Percentiles rank a stretch among this genome's conserved stretches.
phyloP scores from a whole-genome alignment of 2,888 invertebrate genomes.

The Drosophila acutilabella region DNA sequence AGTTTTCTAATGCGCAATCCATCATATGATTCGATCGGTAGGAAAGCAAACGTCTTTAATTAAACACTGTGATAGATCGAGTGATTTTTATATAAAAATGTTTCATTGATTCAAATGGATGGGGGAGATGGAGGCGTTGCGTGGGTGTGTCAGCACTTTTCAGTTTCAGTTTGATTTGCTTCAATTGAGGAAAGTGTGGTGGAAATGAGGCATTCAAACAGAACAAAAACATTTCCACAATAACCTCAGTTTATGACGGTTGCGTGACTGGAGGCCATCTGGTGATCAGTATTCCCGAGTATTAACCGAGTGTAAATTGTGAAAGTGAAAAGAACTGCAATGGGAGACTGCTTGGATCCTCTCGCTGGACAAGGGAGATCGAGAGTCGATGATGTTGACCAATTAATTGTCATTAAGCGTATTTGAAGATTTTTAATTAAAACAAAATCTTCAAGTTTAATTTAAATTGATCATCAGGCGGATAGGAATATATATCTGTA shows the following conservation, averaged over 20 bases:
- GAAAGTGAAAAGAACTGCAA: constrained; percentile 26
- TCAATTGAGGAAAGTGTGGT: constrained; percentile 70
- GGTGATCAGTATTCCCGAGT: constrained; percentile 46
- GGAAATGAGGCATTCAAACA: constrained; percentile 27
- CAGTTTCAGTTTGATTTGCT: constrained; percentile 71
- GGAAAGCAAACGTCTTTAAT: constrained; percentile 2
- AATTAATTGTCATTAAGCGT: constrained; percentile 82
- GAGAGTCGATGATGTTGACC: constrained; percentile 67
- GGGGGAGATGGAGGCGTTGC: constrained; percentile 46
- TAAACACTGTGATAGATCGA: constrained; percentile 18
- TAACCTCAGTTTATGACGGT: constrained; percentile 65
- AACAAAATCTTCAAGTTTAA: constrained; percentile 78
- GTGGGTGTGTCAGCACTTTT: constrained; percentile 57
- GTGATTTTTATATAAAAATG: constrained; percentile 41
- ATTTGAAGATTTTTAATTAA: constrained; percentile 82
- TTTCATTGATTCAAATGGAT: constrained; percentile 28
- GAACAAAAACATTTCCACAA: constrained; percentile 23
- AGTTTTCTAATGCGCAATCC: too few relatives aligned
- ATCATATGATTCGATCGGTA: background rate
- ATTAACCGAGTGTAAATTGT: constrained; percentile 59
- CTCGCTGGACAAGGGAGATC: constrained; percentile 33
- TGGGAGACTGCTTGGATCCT: constrained; percentile 27
- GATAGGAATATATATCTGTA: constrained; percentile 39
- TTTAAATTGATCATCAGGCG: constrained; percentile 76
- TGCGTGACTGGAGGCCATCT: constrained; percentile 76